These are phyloP conservation scores for Drosophila buzzatii DNA, from an alignment of 2,888 invertebrate species.

Conservation along the genomic window DNA sequence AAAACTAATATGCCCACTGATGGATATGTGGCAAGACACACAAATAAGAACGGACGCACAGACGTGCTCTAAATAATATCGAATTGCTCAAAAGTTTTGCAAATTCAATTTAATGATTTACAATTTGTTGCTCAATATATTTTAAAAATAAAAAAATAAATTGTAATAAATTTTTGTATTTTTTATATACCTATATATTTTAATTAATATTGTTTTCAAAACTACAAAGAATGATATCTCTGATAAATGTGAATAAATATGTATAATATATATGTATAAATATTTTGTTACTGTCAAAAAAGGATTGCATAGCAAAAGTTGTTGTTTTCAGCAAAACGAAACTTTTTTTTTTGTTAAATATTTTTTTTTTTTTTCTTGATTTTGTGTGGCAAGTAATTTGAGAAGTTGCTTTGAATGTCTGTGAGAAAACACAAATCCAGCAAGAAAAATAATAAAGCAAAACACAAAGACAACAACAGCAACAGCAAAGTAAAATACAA, in stretches of 20 bases:
- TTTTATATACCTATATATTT: not conserved
- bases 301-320: not conserved
- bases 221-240: not conserved
- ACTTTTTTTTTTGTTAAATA: not conserved
- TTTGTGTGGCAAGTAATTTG: constrained; percentile 34
- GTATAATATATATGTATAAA: too few species aligned
- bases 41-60: not conserved
- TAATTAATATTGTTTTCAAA: not conserved
- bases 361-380: not conserved
- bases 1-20: not conserved
- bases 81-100: not conserved
- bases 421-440: constrained; percentile 1
- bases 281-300: not conserved
- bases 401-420: constrained; percentile 37
- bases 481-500: constrained; percentile 3
- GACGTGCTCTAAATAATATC: not conserved
- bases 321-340: not conserved
- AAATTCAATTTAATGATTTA: not conserved
- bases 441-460: constrained; percentile 10
- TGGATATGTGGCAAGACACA: not conserved
- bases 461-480: not conserved
- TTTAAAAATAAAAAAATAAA: too few species aligned
- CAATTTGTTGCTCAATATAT: not conserved
- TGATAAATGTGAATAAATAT: not conserved
- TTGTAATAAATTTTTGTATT: not conserved